A percentile compares a stretch with the other conserved stretches of the same genome.
These are phyloP conservation scores for Ormyrus rosae DNA, from an alignment of 2,888 invertebrate species.

Conservation along the genomic window DNA sequence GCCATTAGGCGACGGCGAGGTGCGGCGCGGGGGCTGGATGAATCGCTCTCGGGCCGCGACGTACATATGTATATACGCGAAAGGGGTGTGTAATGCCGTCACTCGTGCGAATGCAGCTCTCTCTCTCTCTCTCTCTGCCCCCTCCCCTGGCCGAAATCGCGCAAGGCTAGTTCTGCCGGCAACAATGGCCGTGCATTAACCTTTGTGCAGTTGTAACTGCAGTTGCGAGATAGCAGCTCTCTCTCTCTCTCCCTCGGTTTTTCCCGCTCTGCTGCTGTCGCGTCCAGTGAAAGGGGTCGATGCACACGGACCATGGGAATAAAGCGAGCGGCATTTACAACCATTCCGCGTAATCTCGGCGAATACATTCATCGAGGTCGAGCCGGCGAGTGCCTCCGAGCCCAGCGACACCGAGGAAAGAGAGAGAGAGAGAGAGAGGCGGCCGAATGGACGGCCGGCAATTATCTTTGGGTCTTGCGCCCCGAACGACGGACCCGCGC, in stretches of 20 bases:
- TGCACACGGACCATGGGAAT: conserved; percentile 48
- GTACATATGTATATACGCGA: not conserved
- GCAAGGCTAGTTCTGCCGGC: conserved; percentile 67
- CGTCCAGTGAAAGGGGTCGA: conserved; percentile 45
- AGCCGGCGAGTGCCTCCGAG: not conserved
- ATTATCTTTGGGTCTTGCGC: conserved; percentile 65
- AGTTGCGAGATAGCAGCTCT: conserved; percentile 71
- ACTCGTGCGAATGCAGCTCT: conserved; percentile 43
- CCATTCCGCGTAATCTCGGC: conserved; percentile 74
- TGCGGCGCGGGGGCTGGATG: not conserved
- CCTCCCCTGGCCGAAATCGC: conserved; percentile 17
- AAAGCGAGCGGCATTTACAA: conserved; percentile 67
- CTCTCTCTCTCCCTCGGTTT: conserved; percentile 39
- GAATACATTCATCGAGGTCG: conserved; percentile 71
- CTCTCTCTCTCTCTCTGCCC: not conserved
- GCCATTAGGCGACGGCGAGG: conserved; percentile 48
- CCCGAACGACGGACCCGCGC: not conserved
- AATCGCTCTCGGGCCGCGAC: conserved; percentile 10
- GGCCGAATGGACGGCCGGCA: conserved; percentile 67
- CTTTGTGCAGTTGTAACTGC: conserved; percentile 75
- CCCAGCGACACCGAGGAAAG: too few relatives aligned
- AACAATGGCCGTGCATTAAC: conserved; percentile 75
- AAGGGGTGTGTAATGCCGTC: conserved; percentile 53
- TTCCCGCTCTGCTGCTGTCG: conserved; percentile 32
- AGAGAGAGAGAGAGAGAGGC: conserved; percentile 5